These are phyloP conservation scores for Arvicanthis niloticus DNA, from an alignment of 2,113 vertebrate species.

Conservation along the genomic window DNA sequence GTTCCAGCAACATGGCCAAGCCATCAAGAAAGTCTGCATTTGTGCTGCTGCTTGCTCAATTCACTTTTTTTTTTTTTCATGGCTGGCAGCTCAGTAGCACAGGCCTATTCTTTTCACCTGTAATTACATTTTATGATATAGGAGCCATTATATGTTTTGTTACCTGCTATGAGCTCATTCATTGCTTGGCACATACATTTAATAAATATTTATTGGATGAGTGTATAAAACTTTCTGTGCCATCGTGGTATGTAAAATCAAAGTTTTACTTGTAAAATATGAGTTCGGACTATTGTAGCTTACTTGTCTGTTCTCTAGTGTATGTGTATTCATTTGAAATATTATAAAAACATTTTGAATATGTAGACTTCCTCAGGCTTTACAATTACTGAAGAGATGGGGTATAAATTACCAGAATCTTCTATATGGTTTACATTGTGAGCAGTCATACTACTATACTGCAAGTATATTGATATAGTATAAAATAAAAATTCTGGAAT, in stretches of 20 bases:
- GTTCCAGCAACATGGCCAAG: not conserved
- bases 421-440: not conserved
- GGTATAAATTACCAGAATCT: slow-evolving; percentile 16
- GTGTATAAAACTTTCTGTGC: not conserved
- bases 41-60: not conserved
- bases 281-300: not conserved
- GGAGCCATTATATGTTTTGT: not conserved
- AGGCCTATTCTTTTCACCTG: not conserved
- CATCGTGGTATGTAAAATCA: slow-evolving; percentile 30
- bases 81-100: not conserved
- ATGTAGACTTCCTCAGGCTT: not conserved
- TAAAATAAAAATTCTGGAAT: slow-evolving; percentile 33
- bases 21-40: not conserved
- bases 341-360: not conserved
- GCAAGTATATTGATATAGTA: slow-evolving; percentile 18
- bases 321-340: not conserved
- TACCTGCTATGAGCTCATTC: not conserved
- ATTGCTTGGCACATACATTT: not conserved
- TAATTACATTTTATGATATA: not conserved
- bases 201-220: not conserved
- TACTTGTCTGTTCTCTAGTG: not conserved
- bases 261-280: slow-evolving; percentile 25
- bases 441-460: not conserved
- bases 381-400: not conserved
- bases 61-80: not conserved